Evolutionary conservation across 2,888 invertebrate genomes (phyloP), one percentile per base, ranked within the genome.

Genomic region (Eupithecia tripunctaria): DNA sequence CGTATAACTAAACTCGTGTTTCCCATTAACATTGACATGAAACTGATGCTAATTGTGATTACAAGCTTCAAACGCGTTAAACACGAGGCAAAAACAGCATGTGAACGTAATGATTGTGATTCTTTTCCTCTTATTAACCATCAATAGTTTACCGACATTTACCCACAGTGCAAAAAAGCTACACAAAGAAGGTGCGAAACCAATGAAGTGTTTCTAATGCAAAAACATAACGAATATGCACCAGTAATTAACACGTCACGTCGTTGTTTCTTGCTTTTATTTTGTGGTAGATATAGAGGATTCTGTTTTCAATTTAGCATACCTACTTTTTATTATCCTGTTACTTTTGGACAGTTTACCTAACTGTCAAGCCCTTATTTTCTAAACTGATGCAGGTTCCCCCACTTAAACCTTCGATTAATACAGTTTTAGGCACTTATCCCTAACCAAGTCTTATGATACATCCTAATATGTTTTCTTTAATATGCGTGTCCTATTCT

Each of bases 31-130:
- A 83, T 82, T 84, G 86, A 87, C 83, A 87, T 85, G 84, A 77
- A 85, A 82, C 80, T 80, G 78, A 82, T 78, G 81, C 81, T 86
- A 87, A 88, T 87, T 88, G 86, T 84, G 85, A 86, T 82, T 84
- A 86, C 81, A 85, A 76, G 75, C 81, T 80, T 78, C 78, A 80
- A 81, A 82, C 81, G 77, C 80, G 82, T 81, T 81, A 77, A 82
- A 82, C 82, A 84, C 71, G 78, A 71, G 72, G 78, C 82, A 89
- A 89, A 88, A 89, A 88, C 81, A 65, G 72, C 83, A 81, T 86
- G 85, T 82, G 86, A 87, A 87, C 75, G 79, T 82, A 77, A 78
- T 78, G 76, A 79, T 83, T 81, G 77, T 79, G 74, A 79, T 80
- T 81, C 79, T 82, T 75, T 73, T 81, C 79, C 82, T 82, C 76